A percentile compares a stretch with the other conserved stretches of the same genome.
phyloP scores from a whole-genome alignment of 2,888 invertebrate genomes.

The Micoletzkya japonica region DNA sequence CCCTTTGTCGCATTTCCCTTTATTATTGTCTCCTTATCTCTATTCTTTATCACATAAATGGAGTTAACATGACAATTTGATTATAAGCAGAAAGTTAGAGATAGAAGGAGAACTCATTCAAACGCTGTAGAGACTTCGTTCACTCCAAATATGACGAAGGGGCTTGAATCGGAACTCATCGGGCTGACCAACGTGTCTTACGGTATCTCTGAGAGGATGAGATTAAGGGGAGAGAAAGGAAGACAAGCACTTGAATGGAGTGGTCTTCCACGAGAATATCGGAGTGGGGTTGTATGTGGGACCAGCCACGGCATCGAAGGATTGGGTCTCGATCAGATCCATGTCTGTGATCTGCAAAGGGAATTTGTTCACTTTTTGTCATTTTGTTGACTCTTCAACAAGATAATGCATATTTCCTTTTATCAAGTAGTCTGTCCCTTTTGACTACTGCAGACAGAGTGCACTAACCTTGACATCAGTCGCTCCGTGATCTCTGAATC shows the following conservation, averaged over 20 bases:
- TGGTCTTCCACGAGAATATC: slow-evolving; percentile 78
- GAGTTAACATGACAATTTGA: too few species aligned
- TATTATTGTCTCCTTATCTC: too few species aligned
- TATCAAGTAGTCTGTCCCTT: too few species aligned
- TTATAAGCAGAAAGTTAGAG: slow-evolving; percentile 12
- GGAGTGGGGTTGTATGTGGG: slow-evolving; percentile 72
- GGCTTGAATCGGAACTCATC: slow-evolving; percentile 76
- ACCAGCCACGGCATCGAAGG: slow-evolving; percentile 71
- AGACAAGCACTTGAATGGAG: slow-evolving; percentile 68
- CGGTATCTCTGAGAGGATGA: slow-evolving; percentile 29
- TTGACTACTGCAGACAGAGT: not conserved
- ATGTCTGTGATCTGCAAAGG: slow-evolving; percentile 56
- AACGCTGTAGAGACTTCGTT: slow-evolving; percentile 24
- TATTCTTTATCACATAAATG: too few species aligned
- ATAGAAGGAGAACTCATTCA: not conserved
- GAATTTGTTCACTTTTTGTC: not conserved
- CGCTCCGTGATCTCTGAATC: slow-evolving; percentile 74
- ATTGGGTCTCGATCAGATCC: slow-evolving; percentile 61
- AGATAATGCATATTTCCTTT: too few species aligned
- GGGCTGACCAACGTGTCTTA: slow-evolving; percentile 74
- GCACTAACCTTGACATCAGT: slow-evolving; percentile 74
- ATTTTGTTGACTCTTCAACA: too few species aligned
- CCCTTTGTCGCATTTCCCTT: too few species aligned
- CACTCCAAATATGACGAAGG: slow-evolving; percentile 62
- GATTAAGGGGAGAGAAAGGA: slow-evolving; percentile 2